A percentile compares a stretch with the other conserved stretches of the same genome.
Evolutionary conservation across 2,797 vertebrate species (phyloP).

Genomic region (Leptatherina wallacei): DNA sequence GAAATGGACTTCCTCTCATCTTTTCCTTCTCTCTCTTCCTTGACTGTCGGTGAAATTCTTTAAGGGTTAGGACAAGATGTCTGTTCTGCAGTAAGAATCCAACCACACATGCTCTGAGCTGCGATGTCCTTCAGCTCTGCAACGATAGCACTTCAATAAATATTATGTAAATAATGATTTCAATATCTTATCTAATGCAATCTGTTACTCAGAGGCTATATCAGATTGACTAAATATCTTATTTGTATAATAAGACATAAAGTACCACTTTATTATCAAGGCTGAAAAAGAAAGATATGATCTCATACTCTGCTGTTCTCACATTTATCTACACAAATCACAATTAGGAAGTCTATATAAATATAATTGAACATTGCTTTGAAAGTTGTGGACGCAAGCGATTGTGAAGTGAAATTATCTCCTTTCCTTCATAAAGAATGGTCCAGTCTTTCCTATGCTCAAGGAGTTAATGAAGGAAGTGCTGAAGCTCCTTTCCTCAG

Average conservation of each 20-base stretch:
- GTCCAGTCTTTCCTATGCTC: not conserved
- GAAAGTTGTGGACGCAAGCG: not conserved
- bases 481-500: not conserved
- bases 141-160: not conserved
- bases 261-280: not conserved
- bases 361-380: not conserved
- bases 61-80: too few species aligned
- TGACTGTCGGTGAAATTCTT: too few species aligned
- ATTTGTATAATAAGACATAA: not conserved
- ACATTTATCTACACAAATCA: not conserved
- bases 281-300: not conserved
- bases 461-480: not conserved
- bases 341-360: not conserved
- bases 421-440: not conserved
- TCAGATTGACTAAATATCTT: not conserved
- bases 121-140: not conserved
- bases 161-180: not conserved
- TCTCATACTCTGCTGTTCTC: not conserved
- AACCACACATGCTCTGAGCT: not conserved
- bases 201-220: not conserved
- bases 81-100: too few species aligned
- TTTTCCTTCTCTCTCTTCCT: not conserved
- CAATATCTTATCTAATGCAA: too few species aligned
- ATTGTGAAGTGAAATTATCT: not conserved
- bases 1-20: not conserved